These are phyloP conservation scores for Planiliza haematocheilus DNA, from an alignment of 2,113 vertebrate species.

Conservation along the genomic window DNA sequence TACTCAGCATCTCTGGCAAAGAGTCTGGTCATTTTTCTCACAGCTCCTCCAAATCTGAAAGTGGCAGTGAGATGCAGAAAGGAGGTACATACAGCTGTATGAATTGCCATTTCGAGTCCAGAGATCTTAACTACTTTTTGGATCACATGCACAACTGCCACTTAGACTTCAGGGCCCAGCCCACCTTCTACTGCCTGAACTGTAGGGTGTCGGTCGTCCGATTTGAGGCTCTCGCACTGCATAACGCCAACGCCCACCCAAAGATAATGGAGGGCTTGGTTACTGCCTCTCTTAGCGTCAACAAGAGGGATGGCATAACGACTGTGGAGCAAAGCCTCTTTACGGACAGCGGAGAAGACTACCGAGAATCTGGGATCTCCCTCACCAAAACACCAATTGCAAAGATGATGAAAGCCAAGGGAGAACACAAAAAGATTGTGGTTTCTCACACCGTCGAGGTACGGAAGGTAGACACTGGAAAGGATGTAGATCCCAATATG, in stretches of 20 bases:
- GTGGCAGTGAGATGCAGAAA: conserved; percentile 74
- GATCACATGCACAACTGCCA: conserved; percentile 93
- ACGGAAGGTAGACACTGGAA: conserved; percentile 77
- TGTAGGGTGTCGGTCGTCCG: conserved; percentile 90
- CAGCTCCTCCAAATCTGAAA: conserved; percentile 76
- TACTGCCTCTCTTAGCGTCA: conserved; percentile 86
- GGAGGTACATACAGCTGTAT: conserved; percentile 88
- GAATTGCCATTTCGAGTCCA: conserved; percentile 89
- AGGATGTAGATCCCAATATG: conserved; percentile 74
- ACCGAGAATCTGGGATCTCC: conserved; percentile 86
- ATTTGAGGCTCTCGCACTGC: conserved; percentile 91
- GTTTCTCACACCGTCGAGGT: conserved; percentile 90
- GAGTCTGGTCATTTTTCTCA: conserved; percentile 76
- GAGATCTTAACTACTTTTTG: conserved; percentile 90
- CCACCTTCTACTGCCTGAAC: conserved; percentile 88
- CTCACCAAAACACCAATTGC: conserved; percentile 96
- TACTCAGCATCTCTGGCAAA: conserved; percentile 78
- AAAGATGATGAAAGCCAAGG: conserved; percentile 95
- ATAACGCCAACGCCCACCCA: conserved; percentile 88
- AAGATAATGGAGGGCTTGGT: conserved; percentile 77
- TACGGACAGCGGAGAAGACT: conserved; percentile 79
- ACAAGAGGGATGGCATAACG: conserved; percentile 84
- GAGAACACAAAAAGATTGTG: conserved; percentile 92
- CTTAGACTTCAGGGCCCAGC: conserved; percentile 91
- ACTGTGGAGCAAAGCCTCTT: conserved; percentile 90